phyloP scores from a whole-genome alignment of 2,113 vertebrate genomes.

The Osmerus mordax region DNA sequence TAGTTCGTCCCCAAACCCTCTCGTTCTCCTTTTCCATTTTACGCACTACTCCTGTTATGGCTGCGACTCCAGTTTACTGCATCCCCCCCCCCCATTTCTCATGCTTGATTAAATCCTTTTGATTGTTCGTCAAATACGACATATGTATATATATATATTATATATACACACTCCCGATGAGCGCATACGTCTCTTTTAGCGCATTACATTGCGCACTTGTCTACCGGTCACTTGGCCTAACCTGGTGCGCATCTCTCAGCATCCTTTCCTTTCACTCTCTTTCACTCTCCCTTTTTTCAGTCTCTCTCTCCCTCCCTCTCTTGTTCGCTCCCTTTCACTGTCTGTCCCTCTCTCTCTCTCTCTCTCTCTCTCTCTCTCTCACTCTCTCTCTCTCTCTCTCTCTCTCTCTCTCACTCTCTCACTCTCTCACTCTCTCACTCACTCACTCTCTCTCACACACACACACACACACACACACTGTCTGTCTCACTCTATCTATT shows the following conservation, averaged over 20 bases:
- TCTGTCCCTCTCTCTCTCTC: neutral
- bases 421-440: neutral
- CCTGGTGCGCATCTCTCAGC: neutral
- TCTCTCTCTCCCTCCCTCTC: neutral
- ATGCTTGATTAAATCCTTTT: conserved; percentile 15
- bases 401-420: neutral
- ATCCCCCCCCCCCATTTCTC: conserved; percentile 9
- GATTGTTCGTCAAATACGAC: too few species aligned
- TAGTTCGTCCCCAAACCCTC: neutral
- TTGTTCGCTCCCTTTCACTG: neutral
- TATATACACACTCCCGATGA: neutral
- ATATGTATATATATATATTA: too few species aligned
- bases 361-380: neutral
- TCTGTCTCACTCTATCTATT: neutral
- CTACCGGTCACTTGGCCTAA: neutral
- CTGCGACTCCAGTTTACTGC: conserved; percentile 9
- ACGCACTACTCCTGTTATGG: conserved; percentile 9
- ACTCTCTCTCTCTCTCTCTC: neutral
- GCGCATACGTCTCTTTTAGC: conserved; percentile 11
- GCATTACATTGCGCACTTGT: conserved; percentile 6
- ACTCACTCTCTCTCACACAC: neutral
- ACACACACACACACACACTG: neutral
- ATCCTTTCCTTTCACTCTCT: conserved; percentile 1
- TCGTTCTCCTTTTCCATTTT: neutral
- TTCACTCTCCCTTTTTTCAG: neutral